Conservation (phyloP, 2,113 vertebrate genomes). For the Propithecus coquereli region DNA sequence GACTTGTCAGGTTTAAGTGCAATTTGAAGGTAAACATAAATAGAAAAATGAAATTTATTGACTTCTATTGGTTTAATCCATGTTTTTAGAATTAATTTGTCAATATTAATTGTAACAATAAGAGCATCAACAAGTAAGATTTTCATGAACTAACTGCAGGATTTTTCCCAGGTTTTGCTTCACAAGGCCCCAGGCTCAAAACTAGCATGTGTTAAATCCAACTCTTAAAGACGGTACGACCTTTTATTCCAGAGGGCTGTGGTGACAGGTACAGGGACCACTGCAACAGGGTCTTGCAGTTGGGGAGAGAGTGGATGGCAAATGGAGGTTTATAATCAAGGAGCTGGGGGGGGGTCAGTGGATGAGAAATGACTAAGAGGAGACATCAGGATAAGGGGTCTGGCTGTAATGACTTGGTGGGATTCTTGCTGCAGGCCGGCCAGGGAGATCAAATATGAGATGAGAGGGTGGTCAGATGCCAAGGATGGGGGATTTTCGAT, state of each 20-base stretch:
- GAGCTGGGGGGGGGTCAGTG: not conserved
- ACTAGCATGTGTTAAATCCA: too few species aligned
- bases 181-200: too few species aligned
- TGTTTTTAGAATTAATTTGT: too few species aligned
- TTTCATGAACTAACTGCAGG: too few species aligned
- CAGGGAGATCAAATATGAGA: not conserved
- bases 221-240: not conserved
- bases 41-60: too few species aligned
- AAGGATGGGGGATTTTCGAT: not conserved
- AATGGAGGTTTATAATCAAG: not conserved
- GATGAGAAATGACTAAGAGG: not conserved
- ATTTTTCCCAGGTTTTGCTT: too few species aligned
- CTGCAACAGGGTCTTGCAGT: not conserved
- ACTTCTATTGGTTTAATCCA: too few species aligned
- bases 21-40: too few species aligned
- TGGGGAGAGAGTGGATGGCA: not conserved
- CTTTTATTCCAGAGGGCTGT: not conserved
- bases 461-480: not conserved
- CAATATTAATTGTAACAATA: too few species aligned
- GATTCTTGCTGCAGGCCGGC: not conserved
- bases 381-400: not conserved
- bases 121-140: too few species aligned
- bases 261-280: too few species aligned
- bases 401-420: not conserved
- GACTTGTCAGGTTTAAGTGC: too few species aligned